Evolutionary conservation across 2,888 invertebrate species (phyloP), one percentile per base, ranked within the genome.

Genomic region (Sericinus montela): DNA sequence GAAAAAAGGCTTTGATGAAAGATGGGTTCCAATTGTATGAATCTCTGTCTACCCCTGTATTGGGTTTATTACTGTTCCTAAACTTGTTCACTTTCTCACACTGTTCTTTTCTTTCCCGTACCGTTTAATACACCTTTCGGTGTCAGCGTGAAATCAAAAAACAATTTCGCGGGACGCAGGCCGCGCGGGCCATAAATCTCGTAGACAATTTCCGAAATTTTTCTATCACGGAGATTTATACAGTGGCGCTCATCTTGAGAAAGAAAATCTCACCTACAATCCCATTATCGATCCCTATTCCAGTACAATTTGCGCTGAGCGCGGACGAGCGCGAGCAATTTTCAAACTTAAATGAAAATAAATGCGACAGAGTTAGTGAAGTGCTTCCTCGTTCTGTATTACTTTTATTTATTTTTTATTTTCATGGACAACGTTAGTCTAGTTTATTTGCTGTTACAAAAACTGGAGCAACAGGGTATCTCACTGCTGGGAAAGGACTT

Each of bases 281-380:
- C 72, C 77, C 72, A 85, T 86, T 86, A 87, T 86, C 80, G 86
- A 86, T 84, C 83, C 82, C 80, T 78, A 80, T 84, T 80, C 62
- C 78, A 75, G 81, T 75, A 79, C 86, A 87, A 85, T 86, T 86
- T 86, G 82, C 78, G 75, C 80, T 72, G 60, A 72, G 75, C 74
- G 77, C 70, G 68, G 70, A 69, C 75, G 75, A 74, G 72, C 67
- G 70, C 71, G 63, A 75, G 74, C 85, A 85, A 85, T 86, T 84
- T 85, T 80, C 78, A 82, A 85, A 85, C 76, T 84, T 87, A 87
- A 86, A 87, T 87, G 84, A 86, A 85, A 87, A 87, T 85, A 84
- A 80, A 76, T 74, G 67, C 65, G 70, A 71, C 70, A 73, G 67
- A 50, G 54, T 40, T 36, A 41, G 50, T 41, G 45, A 45, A 19